Evolutionary conservation across 2,797 vertebrate species (phyloP).

Genomic region (Morelia viridis): DNA sequence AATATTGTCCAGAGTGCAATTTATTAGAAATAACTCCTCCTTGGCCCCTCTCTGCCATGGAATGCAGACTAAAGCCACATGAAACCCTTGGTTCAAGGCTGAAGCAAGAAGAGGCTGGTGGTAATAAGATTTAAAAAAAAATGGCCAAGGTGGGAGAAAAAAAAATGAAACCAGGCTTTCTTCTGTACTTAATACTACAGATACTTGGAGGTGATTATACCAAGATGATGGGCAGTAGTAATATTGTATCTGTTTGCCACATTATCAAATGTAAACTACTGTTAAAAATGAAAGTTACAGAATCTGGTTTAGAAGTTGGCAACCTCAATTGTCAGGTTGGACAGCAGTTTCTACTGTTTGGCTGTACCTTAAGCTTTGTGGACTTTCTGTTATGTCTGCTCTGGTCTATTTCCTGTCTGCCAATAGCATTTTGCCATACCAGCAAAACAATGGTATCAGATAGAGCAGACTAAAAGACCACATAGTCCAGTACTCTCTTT

Average conservation of each 20-base stretch:
- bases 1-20: neutral
- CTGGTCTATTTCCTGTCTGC: neutral
- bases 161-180: neutral
- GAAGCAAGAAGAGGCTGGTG: too few species aligned
- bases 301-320: neutral
- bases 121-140: neutral
- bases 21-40: neutral
- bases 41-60: neutral
- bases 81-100: neutral
- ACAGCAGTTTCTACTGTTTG: neutral
- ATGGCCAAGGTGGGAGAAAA: neutral
- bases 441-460: neutral
- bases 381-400: neutral
- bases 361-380: neutral
- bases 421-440: neutral
- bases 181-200: neutral
- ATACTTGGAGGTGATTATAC: neutral
- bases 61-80: neutral
- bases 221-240: neutral
- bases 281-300: neutral
- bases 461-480: neutral
- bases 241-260: neutral
- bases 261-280: neutral
- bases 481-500: neutral
- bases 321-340: neutral